Conservation (phyloP, 2,888 invertebrate genomes). For the Plebejus argus region DNA sequence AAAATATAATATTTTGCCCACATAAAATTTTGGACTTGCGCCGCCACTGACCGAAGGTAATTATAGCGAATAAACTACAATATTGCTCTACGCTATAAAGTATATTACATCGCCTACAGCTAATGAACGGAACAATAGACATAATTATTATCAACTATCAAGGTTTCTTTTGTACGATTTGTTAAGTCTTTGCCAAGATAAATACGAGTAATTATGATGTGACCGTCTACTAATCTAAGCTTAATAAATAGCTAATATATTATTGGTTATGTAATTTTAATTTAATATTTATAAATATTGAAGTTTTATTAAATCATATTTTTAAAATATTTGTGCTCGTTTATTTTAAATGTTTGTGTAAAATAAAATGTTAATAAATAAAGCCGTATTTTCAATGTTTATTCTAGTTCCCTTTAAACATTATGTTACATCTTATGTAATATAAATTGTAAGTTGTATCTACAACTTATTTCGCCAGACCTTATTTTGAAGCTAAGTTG, state of each 20-base stretch:
- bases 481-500: too few species aligned
- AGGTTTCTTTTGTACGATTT: neutral
- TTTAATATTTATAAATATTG: neutral
- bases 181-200: neutral
- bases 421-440: too few species aligned
- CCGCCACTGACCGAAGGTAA: too few species aligned
- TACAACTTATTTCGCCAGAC: too few species aligned
- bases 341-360: conserved; percentile 8
- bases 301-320: neutral
- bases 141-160: neutral
- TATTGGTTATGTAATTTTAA: neutral
- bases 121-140: neutral
- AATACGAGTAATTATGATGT: neutral
- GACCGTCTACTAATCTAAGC: neutral
- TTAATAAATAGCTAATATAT: neutral
- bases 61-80: too few species aligned
- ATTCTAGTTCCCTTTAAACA: neutral
- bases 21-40: too few species aligned
- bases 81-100: neutral
- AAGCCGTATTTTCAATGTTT: neutral
- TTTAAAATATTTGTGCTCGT: neutral
- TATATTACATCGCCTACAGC: neutral
- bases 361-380: neutral
- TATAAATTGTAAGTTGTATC: too few species aligned
- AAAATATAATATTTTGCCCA: too few species aligned